Evolutionary conservation across 2,888 invertebrate genomes (phyloP).

Genomic region (Pheosia tremula): DNA sequence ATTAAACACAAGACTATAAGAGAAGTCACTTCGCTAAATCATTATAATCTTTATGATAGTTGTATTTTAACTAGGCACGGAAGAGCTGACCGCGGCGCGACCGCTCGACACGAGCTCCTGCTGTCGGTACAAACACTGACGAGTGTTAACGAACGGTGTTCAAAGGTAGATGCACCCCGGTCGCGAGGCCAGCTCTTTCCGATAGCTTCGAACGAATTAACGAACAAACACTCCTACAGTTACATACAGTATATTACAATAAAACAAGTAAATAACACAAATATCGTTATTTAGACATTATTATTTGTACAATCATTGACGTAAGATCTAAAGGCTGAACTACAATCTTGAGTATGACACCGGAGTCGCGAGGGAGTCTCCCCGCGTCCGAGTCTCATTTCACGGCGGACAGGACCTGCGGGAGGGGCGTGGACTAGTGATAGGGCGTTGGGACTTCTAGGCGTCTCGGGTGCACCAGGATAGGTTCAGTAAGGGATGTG

Average conservation of each 20-base stretch:
- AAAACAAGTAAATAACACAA: conserved; percentile 45
- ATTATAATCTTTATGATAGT: conserved; percentile 43
- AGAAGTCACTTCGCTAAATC: conserved; percentile 43
- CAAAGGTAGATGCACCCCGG: not conserved
- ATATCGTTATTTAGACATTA: conserved; percentile 41
- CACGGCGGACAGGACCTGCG: not conserved
- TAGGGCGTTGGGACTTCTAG: not conserved
- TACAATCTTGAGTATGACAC: conserved; percentile 13
- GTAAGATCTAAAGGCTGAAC: conserved; percentile 37
- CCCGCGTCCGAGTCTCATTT: not conserved
- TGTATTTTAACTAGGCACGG: conserved; percentile 27
- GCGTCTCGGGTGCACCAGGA: not conserved
- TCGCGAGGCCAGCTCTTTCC: conserved; percentile 4
- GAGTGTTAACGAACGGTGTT: too few species aligned
- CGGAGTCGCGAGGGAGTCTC: conserved; percentile 4
- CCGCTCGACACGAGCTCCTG: not conserved
- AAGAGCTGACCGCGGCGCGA: conserved; percentile 12
- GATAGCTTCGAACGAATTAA: conserved; percentile 25
- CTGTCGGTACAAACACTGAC: too few species aligned
- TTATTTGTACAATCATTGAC: conserved; percentile 55
- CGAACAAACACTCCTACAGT: conserved; percentile 42
- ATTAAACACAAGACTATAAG: conserved; percentile 48
- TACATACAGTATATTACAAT: conserved; percentile 37
- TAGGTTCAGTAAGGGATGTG: too few species aligned
- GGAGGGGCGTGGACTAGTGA: too few species aligned